Evolutionary conservation across 2,113 vertebrate species (phyloP).

Genomic region (Hassar affinis): DNA sequence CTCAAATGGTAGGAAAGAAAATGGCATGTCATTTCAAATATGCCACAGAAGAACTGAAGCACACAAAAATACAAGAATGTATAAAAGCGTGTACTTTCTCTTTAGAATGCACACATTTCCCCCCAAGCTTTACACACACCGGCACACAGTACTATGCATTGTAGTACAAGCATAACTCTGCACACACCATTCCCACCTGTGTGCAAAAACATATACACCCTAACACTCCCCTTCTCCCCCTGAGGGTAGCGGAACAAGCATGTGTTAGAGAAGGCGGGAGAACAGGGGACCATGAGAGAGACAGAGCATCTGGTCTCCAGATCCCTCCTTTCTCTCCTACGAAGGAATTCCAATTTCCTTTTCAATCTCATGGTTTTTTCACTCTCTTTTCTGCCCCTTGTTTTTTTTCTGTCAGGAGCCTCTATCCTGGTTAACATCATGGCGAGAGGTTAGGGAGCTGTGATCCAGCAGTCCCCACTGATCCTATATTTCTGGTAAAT

Average conservation of each 20-base stretch:
- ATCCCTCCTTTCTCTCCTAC: constrained; percentile 63
- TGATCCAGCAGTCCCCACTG: constrained; percentile 29
- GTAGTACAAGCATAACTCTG: constrained; percentile 7
- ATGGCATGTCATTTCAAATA: constrained; percentile 8
- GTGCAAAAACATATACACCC: constrained; percentile 32
- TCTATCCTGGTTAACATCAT: constrained; percentile 59
- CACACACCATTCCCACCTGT: constrained; percentile 15
- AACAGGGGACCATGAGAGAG: constrained; percentile 59
- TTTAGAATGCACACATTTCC: neutral
- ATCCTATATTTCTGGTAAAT: constrained; percentile 26
- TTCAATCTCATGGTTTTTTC: constrained; percentile 59
- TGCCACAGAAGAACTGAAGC: neutral
- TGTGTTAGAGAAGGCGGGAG: constrained; percentile 12
- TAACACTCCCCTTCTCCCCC: constrained; percentile 16
- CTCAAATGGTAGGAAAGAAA: neutral
- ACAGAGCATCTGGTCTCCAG: constrained; percentile 73
- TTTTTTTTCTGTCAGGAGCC: constrained; percentile 60
- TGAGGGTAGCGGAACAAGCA: neutral
- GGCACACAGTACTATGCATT: constrained; percentile 6
- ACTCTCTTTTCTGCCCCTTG: constrained; percentile 44
- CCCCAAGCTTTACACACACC: neutral
- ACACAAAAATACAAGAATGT: neutral
- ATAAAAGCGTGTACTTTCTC: neutral
- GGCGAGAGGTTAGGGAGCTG: constrained; percentile 18
- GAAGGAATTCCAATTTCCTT: constrained; percentile 64